Conservation (phyloP, 1,140 invertebrate species). For the Geopemphigus sp. region DNA sequence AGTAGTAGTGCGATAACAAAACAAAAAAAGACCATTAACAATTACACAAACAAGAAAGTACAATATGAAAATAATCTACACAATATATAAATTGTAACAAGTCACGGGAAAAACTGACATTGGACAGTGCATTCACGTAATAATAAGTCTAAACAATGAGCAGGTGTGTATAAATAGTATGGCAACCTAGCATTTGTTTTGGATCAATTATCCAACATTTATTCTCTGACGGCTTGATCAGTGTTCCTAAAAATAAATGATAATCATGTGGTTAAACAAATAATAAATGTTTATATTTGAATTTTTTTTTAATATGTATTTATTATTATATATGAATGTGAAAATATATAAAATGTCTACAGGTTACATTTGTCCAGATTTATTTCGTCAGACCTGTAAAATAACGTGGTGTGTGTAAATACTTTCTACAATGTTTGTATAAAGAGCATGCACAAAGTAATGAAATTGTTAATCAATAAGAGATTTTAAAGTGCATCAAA, state of each 20-base stretch:
- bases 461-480: not conserved
- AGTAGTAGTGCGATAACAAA: conserved; percentile 6
- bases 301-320: not conserved
- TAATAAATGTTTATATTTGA: conserved; percentile 6
- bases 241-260: conserved; percentile 42
- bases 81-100: too few species aligned
- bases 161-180: not conserved
- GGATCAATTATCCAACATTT: not conserved
- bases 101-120: not conserved
- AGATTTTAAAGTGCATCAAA: too few species aligned
- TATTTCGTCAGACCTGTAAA: conserved; percentile 41
- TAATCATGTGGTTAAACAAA: conserved; percentile 9
- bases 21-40: conserved; percentile 2
- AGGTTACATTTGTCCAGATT: conserved; percentile 46
- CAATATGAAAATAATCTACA: too few species aligned
- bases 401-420: not conserved
- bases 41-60: not conserved
- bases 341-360: conserved; percentile 18
- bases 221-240: conserved; percentile 32
- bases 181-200: conserved; percentile 24
- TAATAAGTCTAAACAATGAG: not conserved
- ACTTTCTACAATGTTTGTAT: too few species aligned
- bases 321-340: too few species aligned
- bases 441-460: not conserved
- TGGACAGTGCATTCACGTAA: not conserved